Base-by-base conservation (phyloP, 2,888 invertebrate genomes). In the Amiota mariae region DNA sequence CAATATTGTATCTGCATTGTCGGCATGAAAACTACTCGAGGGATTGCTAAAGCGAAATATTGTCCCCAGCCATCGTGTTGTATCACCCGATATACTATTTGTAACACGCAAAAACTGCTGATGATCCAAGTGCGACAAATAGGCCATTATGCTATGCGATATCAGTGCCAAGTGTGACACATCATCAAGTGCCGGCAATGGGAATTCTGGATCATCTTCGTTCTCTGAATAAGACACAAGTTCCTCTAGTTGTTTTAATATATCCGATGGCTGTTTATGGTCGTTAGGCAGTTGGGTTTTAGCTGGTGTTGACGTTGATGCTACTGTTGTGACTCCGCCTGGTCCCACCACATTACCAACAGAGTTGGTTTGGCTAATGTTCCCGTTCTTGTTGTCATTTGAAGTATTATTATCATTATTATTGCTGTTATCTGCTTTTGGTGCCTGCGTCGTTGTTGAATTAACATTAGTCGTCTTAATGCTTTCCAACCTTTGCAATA, bases 91-190 rank as follows among this genome's bases (percentile, higher is more conserved):
- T 79, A 98, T 93, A 82, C 95, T 94, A 57, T 94, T 93, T 59
- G 96, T 95, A 20, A 98, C 92, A 82, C 95, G 93, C 73, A 95
- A 93, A 72, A 97, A 92, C 88, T 96, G 95, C 78, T 92, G 91
- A 61, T 95, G 92, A 77, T 96, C 96, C 77, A 98, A 89, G 71
- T 95, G 94, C n/a, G 95, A 94, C 77, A 96, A 93, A 87, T 96
- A 95, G 0, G 97, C 97, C 6, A 95, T 94, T 79, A 98, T 92
- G 87, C 96, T 95, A 88, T 97, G 97, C n/a, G 96, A 94, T 24
- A 96, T 92, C 72, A 97, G 92, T 11, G 96, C 93, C 76, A 94
- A 85, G 79, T 91, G 91, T 57, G 92, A 89, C 49, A 93, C 91
- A 78, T 93, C 92, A 73, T 94, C 93, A 11, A 94, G 91, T 59